Base-by-base conservation (phyloP, 2,113 vertebrate genomes). In the Brachirus orientalis region DNA sequence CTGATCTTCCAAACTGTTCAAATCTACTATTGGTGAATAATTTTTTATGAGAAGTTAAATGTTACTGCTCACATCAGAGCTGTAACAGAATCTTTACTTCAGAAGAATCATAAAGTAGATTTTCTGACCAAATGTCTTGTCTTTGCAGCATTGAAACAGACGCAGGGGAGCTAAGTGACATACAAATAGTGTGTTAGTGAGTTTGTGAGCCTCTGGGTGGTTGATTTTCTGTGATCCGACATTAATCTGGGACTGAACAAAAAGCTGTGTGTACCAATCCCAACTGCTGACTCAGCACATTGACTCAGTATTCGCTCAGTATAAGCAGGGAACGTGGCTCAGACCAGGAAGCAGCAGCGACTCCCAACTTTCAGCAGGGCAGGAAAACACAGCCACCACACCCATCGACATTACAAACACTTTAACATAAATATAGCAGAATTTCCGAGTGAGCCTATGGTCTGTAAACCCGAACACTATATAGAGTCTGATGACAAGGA, bases 321-420 rank as follows among this genome's bases (percentile, higher is more conserved):
- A n/a, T 48, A 11, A 6, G 7, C 13, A 9, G 14, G 10, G 13
- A 16, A 45, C 44, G 44, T 45, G 44, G 44, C 44, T 45, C 14
- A 28, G 28, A 28, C 28, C 28, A 28, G 28, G 38, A 11, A 43
- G 40, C 40, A 43, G 40, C 4, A 43, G 40, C 14, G 40, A 13
- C 4, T 43, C 14, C 40, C 4, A 43, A 43, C 40, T 43, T 43
- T 13, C 11, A 43, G 40, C 44, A 45, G 12, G 44, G n/a, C 44
- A 45, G 44, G n/a, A 45, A 18, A 22, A 50, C 47, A 50, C 47
- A 50, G 28, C 28, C 28, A 22, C 47, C 47, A 50, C 47, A 50
- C 47, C 47, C 47, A 50, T 50, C n/a, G 3, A 3, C n/a, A 45
- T 5, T 14, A 43, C 40, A 43, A 28, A 5, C 10, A 43, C 12